phyloP scores from a whole-genome alignment of 2,797 vertebrate genomes.

The Nyctalus aviator region DNA sequence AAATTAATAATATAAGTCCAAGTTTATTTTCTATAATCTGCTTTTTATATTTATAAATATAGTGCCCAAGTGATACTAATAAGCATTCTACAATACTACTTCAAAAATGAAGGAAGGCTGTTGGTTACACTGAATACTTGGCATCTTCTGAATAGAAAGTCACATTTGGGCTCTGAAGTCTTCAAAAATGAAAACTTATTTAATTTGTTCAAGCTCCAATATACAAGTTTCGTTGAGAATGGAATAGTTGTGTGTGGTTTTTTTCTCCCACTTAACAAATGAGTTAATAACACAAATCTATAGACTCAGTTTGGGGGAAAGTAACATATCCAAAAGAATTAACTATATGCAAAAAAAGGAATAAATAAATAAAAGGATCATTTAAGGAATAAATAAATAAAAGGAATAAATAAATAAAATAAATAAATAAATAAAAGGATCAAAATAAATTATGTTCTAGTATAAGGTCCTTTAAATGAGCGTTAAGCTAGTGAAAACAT shows the following conservation, averaged over 20 bases:
- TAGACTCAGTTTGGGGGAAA: constrained; percentile 17
- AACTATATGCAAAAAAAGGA: constrained; percentile 9
- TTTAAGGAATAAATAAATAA: too few relatives aligned
- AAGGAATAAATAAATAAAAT: too few relatives aligned
- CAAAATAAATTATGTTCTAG: constrained; percentile 31
- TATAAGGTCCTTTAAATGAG: constrained; percentile 12
- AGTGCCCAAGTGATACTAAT: background rate
- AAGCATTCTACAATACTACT: background rate
- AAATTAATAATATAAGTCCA: background rate
- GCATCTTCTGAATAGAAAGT: background rate
- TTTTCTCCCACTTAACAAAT: background rate
- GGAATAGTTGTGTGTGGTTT: background rate
- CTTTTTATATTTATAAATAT: background rate
- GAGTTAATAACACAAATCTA: background rate
- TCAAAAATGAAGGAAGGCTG: background rate
- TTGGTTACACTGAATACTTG: background rate
- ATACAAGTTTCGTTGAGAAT: background rate
- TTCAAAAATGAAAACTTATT: background rate
- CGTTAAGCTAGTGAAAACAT: constrained; percentile 42
- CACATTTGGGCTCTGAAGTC: background rate
- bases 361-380: too few relatives aligned
- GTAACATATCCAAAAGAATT: background rate
- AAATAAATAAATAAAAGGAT: too few relatives aligned
- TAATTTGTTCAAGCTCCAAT: background rate
- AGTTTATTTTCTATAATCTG: background rate